Evolutionary conservation across 1,140 invertebrate genomes (phyloP).

Genomic region (Drosophila paulistorum): DNA sequence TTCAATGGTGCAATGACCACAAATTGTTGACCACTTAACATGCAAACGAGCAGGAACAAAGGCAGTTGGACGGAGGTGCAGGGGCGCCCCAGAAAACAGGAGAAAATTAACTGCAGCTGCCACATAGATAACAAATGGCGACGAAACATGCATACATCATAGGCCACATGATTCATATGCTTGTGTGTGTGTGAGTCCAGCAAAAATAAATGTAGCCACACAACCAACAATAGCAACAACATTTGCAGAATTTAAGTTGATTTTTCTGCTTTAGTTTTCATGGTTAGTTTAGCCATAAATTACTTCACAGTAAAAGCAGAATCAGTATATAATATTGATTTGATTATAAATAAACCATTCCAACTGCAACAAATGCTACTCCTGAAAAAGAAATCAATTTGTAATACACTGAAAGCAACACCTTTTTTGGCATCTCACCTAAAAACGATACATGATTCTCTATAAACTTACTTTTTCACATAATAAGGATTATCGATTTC

Average conservation of each 20-base stretch:
- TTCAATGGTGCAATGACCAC: slow-evolving; percentile 29
- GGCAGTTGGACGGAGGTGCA: not conserved
- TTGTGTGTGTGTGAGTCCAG: too few species aligned
- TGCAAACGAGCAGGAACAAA: slow-evolving; percentile 20
- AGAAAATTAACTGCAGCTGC: slow-evolving; percentile 55
- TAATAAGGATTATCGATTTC: not conserved
- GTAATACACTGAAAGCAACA: slow-evolving; percentile 12
- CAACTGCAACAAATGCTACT: slow-evolving; percentile 20
- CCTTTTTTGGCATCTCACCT: too few species aligned
- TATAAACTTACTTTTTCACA: too few species aligned
- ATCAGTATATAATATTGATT: slow-evolving; percentile 40
- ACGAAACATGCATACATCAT: slow-evolving; percentile 67
- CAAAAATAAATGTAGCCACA: slow-evolving; percentile 15
- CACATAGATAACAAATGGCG: slow-evolving; percentile 52
- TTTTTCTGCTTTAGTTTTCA: slow-evolving; percentile 7
- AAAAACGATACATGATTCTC: too few species aligned
- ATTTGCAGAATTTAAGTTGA: slow-evolving; percentile 21
- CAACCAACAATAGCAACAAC: slow-evolving; percentile 18
- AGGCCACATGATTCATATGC: slow-evolving; percentile 51
- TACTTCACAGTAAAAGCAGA: slow-evolving; percentile 31
- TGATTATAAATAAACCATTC: slow-evolving; percentile 29
- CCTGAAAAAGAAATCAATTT: slow-evolving; percentile 11
- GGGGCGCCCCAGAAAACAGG: slow-evolving; percentile 17
- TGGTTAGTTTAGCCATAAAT: slow-evolving; percentile 50
- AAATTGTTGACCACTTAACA: slow-evolving; percentile 70